A percentile compares a stretch with the other conserved stretches of the same genome.
Evolutionary conservation across 2,797 vertebrate genomes (phyloP).

Genomic region (Orientallactaga sibirica): DNA sequence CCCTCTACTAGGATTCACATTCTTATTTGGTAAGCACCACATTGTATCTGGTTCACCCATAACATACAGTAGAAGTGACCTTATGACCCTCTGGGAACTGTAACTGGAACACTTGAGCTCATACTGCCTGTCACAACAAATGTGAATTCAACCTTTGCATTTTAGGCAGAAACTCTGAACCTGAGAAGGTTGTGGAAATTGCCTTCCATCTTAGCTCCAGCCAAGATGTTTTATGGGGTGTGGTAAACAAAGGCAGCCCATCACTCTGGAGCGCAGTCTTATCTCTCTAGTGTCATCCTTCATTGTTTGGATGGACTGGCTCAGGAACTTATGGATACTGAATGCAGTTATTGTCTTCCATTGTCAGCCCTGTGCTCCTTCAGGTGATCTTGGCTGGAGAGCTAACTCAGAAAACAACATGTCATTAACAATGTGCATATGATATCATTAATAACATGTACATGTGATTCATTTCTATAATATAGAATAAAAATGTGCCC

Average conservation of each 20-base stretch:
- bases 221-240: background rate
- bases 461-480: background rate
- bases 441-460: too few relatives aligned
- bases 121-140: too few relatives aligned
- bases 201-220: background rate
- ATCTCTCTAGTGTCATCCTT: background rate
- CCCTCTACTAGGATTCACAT: background rate
- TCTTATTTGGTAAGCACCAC: accelerated
- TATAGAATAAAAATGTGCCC: background rate
- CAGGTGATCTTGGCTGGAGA: background rate
- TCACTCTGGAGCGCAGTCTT: too few relatives aligned
- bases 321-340: background rate
- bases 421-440: background rate
- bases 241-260: background rate
- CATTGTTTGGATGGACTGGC: background rate
- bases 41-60: too few relatives aligned
- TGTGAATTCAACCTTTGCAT: too few relatives aligned
- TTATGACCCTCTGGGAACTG: background rate
- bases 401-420: background rate
- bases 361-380: background rate
- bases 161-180: background rate
- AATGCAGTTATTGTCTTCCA: background rate
- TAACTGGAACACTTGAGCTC: too few relatives aligned
- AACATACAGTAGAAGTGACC: background rate
- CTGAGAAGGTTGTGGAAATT: background rate